A percentile compares a stretch with the other conserved stretches of the same genome.
phyloP scores from a whole-genome alignment of 1,140 invertebrate species.

The Drosophila malerkotliana region DNA sequence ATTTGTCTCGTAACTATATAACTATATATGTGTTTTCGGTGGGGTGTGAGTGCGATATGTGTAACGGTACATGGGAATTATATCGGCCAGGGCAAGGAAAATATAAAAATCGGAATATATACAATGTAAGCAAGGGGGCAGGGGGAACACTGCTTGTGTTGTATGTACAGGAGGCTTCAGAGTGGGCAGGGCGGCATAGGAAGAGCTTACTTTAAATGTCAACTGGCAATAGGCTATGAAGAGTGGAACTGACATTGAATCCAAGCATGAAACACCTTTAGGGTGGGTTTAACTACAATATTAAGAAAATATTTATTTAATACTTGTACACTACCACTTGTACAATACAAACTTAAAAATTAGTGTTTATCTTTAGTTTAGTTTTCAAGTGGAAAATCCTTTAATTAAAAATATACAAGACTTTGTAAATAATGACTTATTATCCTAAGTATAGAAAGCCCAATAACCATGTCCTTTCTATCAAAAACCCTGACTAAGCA shows the following conservation, averaged over 20 bases:
- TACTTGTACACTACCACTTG: too few relatives aligned
- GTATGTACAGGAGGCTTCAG: conserved; percentile 1
- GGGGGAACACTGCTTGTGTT: conserved; percentile 13
- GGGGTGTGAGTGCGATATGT: conserved; percentile 39
- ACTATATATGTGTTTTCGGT: conserved; percentile 21
- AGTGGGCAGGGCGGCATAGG: conserved; percentile 7
- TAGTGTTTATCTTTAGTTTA: too few relatives aligned
- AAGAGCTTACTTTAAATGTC: conserved; percentile 29
- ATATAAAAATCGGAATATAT: conserved; percentile 46
- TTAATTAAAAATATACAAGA: too few relatives aligned
- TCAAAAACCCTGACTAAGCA: too few relatives aligned
- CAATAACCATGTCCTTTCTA: too few relatives aligned
- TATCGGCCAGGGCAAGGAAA: conserved; percentile 38
- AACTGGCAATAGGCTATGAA: conserved; percentile 13
- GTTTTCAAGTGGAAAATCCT: too few relatives aligned
- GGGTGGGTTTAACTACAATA: conserved; percentile 14
- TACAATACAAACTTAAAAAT: too few relatives aligned
- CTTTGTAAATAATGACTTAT: too few relatives aligned
- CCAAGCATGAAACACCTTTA: background rate
- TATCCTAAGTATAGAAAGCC: too few relatives aligned
- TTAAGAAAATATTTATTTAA: background rate
- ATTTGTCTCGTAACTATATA: conserved; percentile 35
- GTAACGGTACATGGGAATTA: conserved; percentile 56
- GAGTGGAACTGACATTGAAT: conserved; percentile 24
- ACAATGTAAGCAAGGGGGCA: background rate